These are phyloP conservation scores for Hydropsyche betteni DNA, from an alignment of 2,888 invertebrate genomes.

Conservation along the genomic window DNA sequence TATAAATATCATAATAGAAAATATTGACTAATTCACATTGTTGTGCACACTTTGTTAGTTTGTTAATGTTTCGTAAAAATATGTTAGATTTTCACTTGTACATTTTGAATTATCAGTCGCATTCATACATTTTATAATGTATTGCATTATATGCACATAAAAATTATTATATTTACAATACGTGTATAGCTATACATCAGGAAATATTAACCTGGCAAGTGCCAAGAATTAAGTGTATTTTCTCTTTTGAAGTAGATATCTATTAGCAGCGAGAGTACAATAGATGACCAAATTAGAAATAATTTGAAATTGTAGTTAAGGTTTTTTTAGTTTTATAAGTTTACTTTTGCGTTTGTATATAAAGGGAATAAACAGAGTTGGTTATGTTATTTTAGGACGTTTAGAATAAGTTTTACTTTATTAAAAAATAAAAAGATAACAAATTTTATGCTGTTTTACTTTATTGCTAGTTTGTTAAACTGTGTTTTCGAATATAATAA, in stretches of 20 bases:
- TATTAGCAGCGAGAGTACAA: slow-evolving; percentile 46
- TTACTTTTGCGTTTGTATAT: slow-evolving; percentile 29
- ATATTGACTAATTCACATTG: slow-evolving; percentile 15
- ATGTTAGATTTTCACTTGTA: no score
- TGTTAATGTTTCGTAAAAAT: slow-evolving; percentile 2
- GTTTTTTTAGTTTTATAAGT: slow-evolving; percentile 33
- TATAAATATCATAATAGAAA: background rate
- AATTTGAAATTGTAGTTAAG: slow-evolving; percentile 12
- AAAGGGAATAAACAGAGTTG: slow-evolving; percentile 13
- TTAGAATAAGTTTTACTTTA: slow-evolving; percentile 49
- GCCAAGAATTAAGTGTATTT: slow-evolving; percentile 41
- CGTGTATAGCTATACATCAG: background rate
- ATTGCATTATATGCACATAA: no score
- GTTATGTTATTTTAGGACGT: slow-evolving; percentile 29
- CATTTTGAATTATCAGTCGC: no score
- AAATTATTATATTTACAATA: background rate
- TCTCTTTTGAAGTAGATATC: slow-evolving; percentile 36
- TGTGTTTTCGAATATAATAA: no score
- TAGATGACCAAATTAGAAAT: slow-evolving; percentile 49
- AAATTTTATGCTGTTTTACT: slow-evolving; percentile 1
- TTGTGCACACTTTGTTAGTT: slow-evolving; percentile 26
- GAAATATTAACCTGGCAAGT: slow-evolving; percentile 35
- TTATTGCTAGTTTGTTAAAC: no score
- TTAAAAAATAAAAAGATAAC: slow-evolving; percentile 48
- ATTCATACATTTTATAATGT: no score